Evolutionary conservation across 2,113 vertebrate species (phyloP).

Genomic region (Rhabdomys dilectus): DNA sequence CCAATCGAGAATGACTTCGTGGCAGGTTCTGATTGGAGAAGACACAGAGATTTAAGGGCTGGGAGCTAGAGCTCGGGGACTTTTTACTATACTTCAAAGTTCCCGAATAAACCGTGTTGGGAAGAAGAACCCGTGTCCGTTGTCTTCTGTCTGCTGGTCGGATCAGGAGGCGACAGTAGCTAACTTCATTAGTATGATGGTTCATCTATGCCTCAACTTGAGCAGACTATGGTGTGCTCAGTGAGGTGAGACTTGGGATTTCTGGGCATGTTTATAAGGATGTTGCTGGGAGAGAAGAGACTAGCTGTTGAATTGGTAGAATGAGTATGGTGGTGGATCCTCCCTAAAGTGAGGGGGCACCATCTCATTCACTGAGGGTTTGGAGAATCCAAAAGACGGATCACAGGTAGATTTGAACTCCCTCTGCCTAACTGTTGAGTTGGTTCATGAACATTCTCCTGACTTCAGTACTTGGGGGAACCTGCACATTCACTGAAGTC

Average conservation of each 20-base stretch:
- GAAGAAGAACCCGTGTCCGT: too few species aligned
- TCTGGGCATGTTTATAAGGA: background rate
- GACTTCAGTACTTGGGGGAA: background rate
- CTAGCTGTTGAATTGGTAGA: background rate
- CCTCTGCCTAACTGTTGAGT: background rate
- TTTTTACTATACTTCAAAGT: too few species aligned
- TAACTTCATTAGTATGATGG: slow-evolving; percentile 1
- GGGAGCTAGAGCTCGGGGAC: too few species aligned
- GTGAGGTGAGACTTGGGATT: background rate
- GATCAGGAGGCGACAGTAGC: too few species aligned
- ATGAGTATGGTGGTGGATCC: background rate
- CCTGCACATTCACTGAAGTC: background rate
- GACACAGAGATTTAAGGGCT: too few species aligned
- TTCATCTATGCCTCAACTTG: background rate
- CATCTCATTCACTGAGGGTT: background rate
- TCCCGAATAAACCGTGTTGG: too few species aligned
- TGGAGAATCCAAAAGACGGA: background rate
- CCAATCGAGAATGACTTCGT: too few species aligned
- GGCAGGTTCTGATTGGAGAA: too few species aligned
- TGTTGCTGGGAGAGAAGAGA: background rate
- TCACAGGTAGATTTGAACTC: background rate
- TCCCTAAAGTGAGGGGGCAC: background rate
- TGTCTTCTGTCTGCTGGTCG: too few species aligned
- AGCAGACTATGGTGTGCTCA: background rate
- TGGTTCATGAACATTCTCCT: background rate